Evolutionary conservation across 1,140 invertebrate species (phyloP), one percentile per base, ranked within the genome.

Genomic region (Periplaneta americana): DNA sequence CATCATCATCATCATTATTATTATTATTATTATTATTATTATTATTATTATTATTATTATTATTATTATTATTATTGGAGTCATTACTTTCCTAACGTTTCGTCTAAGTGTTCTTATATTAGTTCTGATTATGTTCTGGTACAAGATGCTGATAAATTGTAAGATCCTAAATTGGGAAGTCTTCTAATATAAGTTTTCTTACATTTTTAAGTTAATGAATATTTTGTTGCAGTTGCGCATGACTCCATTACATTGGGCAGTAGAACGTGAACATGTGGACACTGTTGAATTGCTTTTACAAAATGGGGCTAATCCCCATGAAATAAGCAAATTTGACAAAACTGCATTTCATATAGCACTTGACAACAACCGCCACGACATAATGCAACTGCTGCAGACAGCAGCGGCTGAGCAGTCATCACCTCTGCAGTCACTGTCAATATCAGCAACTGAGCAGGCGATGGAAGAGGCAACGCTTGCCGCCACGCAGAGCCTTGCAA

Each of bases 201-300:
- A 34, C 18, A 32, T 34, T 34, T 34, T 4, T 31, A 32, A 17
- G 4, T 4, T 32, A 4, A 8, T 75, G 15, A 75, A 75, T 34
- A 18, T 34, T 34, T 5, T 31, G 11, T 86, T 85, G 82, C 83
- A 96, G 96, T 88, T 98, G 35, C 93, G 93, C 86, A 98, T 98
- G 97, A 98, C 97, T 34, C 96, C 97, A 35, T 89, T 99, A 33
- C 97, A 98, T 90, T 98, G 97, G 97, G 96, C 97, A 15, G 95
- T 95, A 76, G 96, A 98, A 88, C 93, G 94, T 84, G 92, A 93
- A n/a, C 94, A 97, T 87, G 85, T 91, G 36, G 90, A 91, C 75
- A 92, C 94, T 66, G 94, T 95, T 36, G 90, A 93, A 80, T 84
- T 93, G 75, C 88, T 98, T 75, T 85, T 98, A 5, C 90, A 92